phyloP scores from a whole-genome alignment of 2,113 vertebrate species.

The Cranoglanis bouderius region DNA sequence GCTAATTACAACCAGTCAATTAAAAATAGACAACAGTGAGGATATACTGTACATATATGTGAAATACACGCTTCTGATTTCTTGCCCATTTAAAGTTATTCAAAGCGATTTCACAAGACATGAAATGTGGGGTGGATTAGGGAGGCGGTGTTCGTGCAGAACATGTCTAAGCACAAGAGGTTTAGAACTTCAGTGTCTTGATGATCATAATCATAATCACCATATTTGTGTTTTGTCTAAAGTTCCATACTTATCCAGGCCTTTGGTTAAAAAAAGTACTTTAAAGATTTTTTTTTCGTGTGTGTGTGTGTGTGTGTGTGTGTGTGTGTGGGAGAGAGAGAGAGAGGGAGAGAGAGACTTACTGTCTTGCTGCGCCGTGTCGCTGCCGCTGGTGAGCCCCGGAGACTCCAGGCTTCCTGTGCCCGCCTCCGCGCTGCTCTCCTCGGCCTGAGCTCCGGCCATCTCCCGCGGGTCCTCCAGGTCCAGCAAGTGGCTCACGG shows the following conservation, averaged over 20 bases:
- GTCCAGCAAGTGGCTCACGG: constrained; percentile 88
- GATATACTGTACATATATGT: neutral
- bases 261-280: too few species aligned
- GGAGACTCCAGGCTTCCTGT: constrained; percentile 83
- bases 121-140: neutral
- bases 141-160: neutral
- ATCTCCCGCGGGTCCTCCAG: constrained; percentile 87
- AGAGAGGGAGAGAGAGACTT: constrained; percentile 60
- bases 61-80: neutral
- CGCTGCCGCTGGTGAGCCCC: constrained; percentile 85
- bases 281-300: too few species aligned
- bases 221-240: too few species aligned
- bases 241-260: too few species aligned
- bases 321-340: neutral
- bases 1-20: neutral
- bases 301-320: too few species aligned
- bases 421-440: constrained; percentile 78
- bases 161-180: neutral
- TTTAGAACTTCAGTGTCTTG: neutral
- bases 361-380: constrained; percentile 87
- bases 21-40: neutral
- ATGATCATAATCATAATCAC: too few species aligned
- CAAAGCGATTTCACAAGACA: neutral
- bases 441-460: constrained; percentile 80
- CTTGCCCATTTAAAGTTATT: neutral